Conservation (phyloP, 2,888 invertebrate genomes). For the Strigamia transsilvanica region DNA sequence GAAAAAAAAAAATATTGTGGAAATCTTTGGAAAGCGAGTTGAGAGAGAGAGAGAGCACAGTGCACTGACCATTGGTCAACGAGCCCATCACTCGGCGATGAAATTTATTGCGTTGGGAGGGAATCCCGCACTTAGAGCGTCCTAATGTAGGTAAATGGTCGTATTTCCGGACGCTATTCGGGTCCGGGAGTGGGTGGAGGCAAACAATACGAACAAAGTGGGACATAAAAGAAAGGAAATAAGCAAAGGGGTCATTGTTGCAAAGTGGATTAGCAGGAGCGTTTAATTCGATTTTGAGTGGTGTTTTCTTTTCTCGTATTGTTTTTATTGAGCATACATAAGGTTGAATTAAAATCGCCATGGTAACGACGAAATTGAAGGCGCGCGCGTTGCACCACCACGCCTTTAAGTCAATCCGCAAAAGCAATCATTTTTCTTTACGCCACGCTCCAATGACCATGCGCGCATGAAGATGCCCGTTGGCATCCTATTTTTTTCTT, state of each 20-base stretch:
- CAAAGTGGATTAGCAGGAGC: background rate
- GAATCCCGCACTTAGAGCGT: slow-evolving; percentile 39
- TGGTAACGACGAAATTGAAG: slow-evolving; percentile 18
- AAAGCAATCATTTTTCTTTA: slow-evolving; percentile 45
- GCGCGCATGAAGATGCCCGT: slow-evolving; percentile 48
- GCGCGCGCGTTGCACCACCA: background rate
- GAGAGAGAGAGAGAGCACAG: slow-evolving; percentile 1
- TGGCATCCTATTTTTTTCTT: slow-evolving; percentile 14
- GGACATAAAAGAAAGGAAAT: slow-evolving; percentile 13
- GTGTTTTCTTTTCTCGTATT: background rate
- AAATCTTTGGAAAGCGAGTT: background rate
- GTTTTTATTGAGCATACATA: background rate
- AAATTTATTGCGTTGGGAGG: slow-evolving; percentile 12
- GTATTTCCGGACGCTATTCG: background rate
- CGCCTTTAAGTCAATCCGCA: slow-evolving; percentile 49
- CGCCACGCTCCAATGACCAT: slow-evolving; percentile 40
- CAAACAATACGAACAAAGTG: slow-evolving; percentile 44
- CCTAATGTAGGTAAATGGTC: slow-evolving; percentile 45
- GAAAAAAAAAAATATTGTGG: slow-evolving; percentile 41
- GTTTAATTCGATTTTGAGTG: background rate
- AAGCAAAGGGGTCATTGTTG: slow-evolving; percentile 5
- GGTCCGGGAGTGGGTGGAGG: slow-evolving; percentile 21
- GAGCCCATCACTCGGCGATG: slow-evolving; percentile 14
- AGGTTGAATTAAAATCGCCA: slow-evolving; percentile 23
- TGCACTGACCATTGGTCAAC: slow-evolving; percentile 46